Evolutionary conservation across 2,113 vertebrate species (phyloP).

Genomic region (Poeciliopsis occidentalis): DNA sequence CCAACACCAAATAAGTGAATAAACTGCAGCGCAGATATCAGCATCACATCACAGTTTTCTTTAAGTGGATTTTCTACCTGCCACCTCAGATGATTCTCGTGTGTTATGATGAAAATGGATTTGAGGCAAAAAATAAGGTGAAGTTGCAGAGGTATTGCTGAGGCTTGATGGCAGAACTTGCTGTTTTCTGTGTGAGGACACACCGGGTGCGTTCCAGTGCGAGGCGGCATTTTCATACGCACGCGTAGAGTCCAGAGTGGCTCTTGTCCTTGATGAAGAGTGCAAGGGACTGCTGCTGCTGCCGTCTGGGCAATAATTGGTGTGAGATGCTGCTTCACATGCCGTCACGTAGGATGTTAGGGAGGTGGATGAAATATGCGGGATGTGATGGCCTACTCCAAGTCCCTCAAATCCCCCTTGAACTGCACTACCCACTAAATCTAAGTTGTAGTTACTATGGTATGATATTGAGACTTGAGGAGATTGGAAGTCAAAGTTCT

Average conservation of each 20-base stretch:
- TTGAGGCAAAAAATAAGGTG: constrained; percentile 91
- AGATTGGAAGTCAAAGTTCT: constrained; percentile 93
- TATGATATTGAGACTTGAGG: constrained; percentile 86
- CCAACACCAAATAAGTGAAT: no score
- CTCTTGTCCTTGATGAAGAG: constrained; percentile 86
- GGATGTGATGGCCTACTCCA: constrained; percentile 84
- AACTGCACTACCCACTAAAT: constrained; percentile 86
- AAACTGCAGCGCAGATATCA: no score
- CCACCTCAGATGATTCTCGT: constrained; percentile 85
- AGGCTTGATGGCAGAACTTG: constrained; percentile 55
- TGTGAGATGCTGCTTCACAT: constrained; percentile 84
- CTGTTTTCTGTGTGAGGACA: constrained; percentile 92
- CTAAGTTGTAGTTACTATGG: constrained; percentile 89
- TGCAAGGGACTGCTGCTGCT: constrained; percentile 88
- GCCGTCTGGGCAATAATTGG: constrained; percentile 90
- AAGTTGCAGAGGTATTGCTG: background rate
- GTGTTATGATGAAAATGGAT: constrained; percentile 90
- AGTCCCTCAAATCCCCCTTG: constrained; percentile 85
- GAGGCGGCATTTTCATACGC: constrained; percentile 87
- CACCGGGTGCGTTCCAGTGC: constrained; percentile 87
- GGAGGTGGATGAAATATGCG: constrained; percentile 88
- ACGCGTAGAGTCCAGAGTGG: constrained; percentile 89
- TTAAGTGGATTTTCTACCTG: constrained; percentile 82
- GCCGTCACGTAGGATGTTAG: constrained; percentile 51
- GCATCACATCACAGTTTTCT: no score